These are phyloP conservation scores for Stenchaetothrips biformis DNA, from an alignment of 2,888 invertebrate genomes.

Conservation along the genomic window DNA sequence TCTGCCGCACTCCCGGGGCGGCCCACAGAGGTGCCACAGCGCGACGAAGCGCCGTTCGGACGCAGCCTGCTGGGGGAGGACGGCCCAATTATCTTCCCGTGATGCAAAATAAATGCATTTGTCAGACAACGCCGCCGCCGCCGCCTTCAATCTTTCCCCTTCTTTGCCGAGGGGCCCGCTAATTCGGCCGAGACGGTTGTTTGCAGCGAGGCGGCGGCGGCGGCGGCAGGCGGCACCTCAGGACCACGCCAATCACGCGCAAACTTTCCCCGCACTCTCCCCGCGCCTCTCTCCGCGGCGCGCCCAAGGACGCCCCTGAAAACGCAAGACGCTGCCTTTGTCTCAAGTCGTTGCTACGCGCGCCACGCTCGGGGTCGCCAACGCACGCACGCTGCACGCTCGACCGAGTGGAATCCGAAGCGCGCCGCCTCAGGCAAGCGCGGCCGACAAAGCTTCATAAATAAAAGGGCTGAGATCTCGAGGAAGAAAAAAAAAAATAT, in stretches of 20 bases:
- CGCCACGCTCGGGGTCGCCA: neutral
- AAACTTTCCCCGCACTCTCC: too few relatives aligned
- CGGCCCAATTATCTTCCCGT: conserved; percentile 14
- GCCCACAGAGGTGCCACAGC: neutral
- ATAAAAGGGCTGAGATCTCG: neutral
- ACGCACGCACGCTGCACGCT: conserved; percentile 5
- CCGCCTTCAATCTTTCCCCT: too few relatives aligned
- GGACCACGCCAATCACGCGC: too few relatives aligned
- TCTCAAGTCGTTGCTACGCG: too few relatives aligned
- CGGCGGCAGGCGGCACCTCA: too few relatives aligned
- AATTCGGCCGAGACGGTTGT: neutral
- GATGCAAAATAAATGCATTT: conserved; percentile 22
- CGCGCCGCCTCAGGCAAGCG: neutral
- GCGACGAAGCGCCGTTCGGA: too few relatives aligned
- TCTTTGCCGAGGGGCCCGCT: neutral
- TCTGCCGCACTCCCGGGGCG: neutral
- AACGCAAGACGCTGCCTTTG: too few relatives aligned
- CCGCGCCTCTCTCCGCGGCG: too few relatives aligned
- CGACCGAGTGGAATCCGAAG: conserved; percentile 17
- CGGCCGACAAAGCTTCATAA: conserved; percentile 8
- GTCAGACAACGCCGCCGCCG: neutral
- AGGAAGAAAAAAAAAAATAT: neutral
- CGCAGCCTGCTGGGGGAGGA: neutral
- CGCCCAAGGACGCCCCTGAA: too few relatives aligned
- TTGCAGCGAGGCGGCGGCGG: too few relatives aligned